These are phyloP conservation scores for Anolis carolinensis DNA, from an alignment of 2,113 vertebrate genomes.

Conservation along the genomic window DNA sequence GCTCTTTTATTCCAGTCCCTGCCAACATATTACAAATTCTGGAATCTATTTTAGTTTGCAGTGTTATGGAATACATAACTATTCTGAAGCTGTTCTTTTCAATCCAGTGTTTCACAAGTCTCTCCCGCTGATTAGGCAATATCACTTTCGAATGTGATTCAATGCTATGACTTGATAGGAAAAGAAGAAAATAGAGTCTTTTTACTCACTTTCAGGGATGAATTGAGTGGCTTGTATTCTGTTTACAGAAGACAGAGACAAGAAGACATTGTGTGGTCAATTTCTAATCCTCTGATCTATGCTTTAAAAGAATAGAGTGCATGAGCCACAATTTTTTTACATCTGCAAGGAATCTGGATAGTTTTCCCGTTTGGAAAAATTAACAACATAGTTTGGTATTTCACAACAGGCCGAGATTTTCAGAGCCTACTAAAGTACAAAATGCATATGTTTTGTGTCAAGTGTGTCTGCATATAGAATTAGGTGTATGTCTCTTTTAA, in stretches of 20 bases:
- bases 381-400: neutral
- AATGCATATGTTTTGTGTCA: neutral
- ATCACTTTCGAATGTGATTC: neutral
- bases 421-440: neutral
- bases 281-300: slow-evolving; percentile 6
- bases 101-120: neutral
- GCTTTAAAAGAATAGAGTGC: neutral
- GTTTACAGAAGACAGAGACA: slow-evolving; percentile 11
- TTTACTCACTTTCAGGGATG: neutral
- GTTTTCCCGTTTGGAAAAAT: slow-evolving; percentile 6
- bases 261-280: neutral
- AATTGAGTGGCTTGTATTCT: neutral
- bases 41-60: slow-evolving; percentile 1
- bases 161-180: neutral
- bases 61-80: slow-evolving; percentile 1
- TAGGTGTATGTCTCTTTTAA: neutral
- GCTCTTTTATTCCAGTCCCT: neutral
- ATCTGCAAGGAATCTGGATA: slow-evolving; percentile 22
- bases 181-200: neutral
- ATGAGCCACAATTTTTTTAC: neutral
- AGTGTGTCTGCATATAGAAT: slow-evolving; percentile 8
- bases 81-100: neutral
- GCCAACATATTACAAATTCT: slow-evolving; percentile 16
- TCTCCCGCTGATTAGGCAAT: slow-evolving; percentile 14
- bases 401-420: neutral